Evolutionary conservation across 2,888 invertebrate genomes (phyloP), one percentile per base, ranked within the genome.

Genomic region (Orthosia incerta): DNA sequence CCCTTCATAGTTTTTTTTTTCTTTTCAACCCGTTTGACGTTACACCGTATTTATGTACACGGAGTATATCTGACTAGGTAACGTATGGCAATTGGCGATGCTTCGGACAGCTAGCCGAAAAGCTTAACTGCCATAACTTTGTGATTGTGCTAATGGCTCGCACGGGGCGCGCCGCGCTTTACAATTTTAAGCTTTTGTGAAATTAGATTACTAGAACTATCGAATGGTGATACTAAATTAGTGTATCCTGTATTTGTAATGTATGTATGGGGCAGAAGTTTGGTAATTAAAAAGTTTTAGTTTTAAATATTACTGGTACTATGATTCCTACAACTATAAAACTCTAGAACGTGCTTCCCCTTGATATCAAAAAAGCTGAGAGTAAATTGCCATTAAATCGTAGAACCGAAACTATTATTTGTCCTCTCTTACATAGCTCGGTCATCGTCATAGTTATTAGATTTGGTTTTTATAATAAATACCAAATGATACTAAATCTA

Each of bases 41-140:
- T 31, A 39, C 45, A 64, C 0, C 3, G 3, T 46, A 9, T 2
- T 53, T 46, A 79, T 48, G 48, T 13, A 48, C 13, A 57, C 7
- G 5, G n/a, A 5, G 15, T 11, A 39, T 16, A 39, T 18, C 1
- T 23, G 15, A 56, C 39, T n/a, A 23, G 46, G n/a, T 63, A 53
- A 53, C 46, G 20, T 67, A 39, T 39, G 39, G 39, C 23, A 39
- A 39, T 9, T 39, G 55, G 16, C 57, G 23, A 56, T 67, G 67
- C 31, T 12, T 64, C 15, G 61, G 31, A 71, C 82, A 67, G 71
- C 77, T 67, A 56, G 56, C n/a, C 12, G n/a, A 79, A 62, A 64
- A 71, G 53, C 51, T 64, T 63, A 82, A 71, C 71, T 53, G 56
- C 13, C 23, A 71, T 71, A 79, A 77, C 79, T 77, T 82, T 50